phyloP scores from a whole-genome alignment of 2,888 invertebrate genomes.

The Lamellibrachia satsuma region DNA sequence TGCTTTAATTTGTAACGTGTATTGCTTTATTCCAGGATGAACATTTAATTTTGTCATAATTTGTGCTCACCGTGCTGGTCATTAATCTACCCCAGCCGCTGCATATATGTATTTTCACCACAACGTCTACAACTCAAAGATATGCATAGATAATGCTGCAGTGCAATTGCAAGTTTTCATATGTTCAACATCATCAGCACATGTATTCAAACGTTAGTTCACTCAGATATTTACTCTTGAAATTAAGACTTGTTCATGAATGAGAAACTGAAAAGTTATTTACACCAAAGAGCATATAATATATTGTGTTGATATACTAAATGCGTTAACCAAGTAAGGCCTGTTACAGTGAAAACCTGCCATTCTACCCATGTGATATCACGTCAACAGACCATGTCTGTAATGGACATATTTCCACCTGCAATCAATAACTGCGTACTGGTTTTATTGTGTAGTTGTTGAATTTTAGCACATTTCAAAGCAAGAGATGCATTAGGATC shows the following conservation, averaged over 20 bases:
- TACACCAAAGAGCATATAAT: background rate
- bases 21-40: slow-evolving; percentile 11
- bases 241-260: background rate
- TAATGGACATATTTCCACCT: background rate
- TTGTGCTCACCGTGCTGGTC: background rate
- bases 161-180: background rate
- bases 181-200: background rate
- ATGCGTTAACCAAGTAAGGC: background rate
- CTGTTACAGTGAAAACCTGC: background rate
- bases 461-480: background rate
- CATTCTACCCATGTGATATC: background rate
- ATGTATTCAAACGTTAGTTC: background rate
- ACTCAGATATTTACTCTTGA: background rate
- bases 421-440: background rate
- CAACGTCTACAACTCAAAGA: background rate
- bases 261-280: background rate
- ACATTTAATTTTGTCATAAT: background rate
- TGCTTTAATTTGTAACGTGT: background rate
- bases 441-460: background rate
- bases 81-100: background rate
- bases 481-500: background rate
- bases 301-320: background rate
- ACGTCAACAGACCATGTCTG: background rate
- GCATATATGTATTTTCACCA: no score
- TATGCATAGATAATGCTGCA: background rate